Percentiles rank a stretch among this genome's conserved stretches.
phyloP scores from a whole-genome alignment of 1,140 invertebrate genomes.

The Aphelenchoides fujianensis region DNA sequence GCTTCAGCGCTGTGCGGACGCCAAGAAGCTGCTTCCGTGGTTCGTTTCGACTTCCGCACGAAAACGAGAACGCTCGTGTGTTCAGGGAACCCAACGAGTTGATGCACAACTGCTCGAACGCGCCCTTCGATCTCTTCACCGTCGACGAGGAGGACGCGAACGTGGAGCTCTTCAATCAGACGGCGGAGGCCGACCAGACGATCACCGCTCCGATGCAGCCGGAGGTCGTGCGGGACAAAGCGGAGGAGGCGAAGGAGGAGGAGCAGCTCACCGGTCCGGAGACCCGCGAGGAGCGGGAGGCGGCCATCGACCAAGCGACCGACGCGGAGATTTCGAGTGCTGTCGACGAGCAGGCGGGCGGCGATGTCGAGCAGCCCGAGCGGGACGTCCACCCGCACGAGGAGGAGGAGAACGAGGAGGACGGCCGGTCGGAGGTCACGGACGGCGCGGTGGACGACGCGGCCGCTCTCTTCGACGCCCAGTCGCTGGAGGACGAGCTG shows the following conservation, averaged over 20 bases:
- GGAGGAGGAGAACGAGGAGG: background rate
- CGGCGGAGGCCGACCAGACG: slow-evolving; percentile 4
- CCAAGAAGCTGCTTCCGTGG: slow-evolving; percentile 34
- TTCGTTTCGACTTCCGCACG: slow-evolving; percentile 13
- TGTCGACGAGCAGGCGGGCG: background rate
- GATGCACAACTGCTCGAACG: slow-evolving; percentile 17
- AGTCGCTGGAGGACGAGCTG: slow-evolving; percentile 1
- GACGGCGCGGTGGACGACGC: background rate
- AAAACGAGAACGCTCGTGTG: slow-evolving; percentile 1
- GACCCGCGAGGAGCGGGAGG: background rate
- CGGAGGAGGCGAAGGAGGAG: background rate
- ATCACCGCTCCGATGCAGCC: background rate
- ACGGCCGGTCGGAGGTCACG: background rate
- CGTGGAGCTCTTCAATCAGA: no score
- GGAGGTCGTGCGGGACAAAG: background rate
- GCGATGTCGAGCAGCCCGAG: background rate
- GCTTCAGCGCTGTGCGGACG: slow-evolving; percentile 31
- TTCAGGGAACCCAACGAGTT: slow-evolving; percentile 32
- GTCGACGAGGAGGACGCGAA: background rate
- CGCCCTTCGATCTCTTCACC: slow-evolving; percentile 32
- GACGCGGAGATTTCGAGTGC: background rate
- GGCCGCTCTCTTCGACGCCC: background rate
- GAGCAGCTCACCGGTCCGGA: background rate
- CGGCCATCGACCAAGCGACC: background rate
- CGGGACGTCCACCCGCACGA: background rate